phyloP scores from a whole-genome alignment of 1,140 invertebrate genomes.

The Brachionus plicatilis region DNA sequence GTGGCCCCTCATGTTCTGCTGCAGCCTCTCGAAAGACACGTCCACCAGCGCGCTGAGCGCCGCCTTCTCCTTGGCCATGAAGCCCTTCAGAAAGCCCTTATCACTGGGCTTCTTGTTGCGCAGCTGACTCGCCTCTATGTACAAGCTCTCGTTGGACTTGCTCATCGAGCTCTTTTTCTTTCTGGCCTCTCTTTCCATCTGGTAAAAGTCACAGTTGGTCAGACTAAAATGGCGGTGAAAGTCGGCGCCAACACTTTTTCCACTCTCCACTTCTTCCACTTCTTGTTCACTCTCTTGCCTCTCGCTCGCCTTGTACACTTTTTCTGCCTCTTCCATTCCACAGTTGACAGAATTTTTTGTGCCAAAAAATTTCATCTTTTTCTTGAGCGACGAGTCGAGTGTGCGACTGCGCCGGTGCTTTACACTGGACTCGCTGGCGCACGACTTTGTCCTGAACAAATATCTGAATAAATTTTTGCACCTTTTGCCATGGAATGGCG shows the following conservation, averaged over 20 bases:
- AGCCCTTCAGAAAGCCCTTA: not conserved
- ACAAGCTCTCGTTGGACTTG: not conserved
- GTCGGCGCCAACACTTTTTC: not conserved
- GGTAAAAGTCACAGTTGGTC: not conserved
- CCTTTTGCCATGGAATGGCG: not conserved
- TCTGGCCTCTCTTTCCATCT: not conserved
- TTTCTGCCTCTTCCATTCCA: not conserved
- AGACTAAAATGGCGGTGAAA: not conserved
- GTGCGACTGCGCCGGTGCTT: slow-evolving; percentile 3
- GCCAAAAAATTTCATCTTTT: not conserved
- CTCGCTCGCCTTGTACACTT: not conserved
- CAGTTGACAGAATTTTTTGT: not conserved
- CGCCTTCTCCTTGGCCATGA: not conserved
- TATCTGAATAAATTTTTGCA: not conserved
- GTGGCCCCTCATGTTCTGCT: slow-evolving; percentile 19
- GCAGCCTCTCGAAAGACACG: slow-evolving; percentile 19
- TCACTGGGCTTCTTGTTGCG: not conserved
- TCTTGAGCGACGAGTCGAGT: not conserved
- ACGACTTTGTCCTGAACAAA: not conserved
- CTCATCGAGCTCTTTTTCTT: not conserved
- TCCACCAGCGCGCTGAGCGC: not conserved
- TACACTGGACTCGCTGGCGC: not conserved
- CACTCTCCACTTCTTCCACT: not conserved
- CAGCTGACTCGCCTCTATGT: not conserved
- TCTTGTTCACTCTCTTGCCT: not conserved